Evolutionary conservation across 2,888 invertebrate species (phyloP).

Genomic region (Tachina grossa): DNA sequence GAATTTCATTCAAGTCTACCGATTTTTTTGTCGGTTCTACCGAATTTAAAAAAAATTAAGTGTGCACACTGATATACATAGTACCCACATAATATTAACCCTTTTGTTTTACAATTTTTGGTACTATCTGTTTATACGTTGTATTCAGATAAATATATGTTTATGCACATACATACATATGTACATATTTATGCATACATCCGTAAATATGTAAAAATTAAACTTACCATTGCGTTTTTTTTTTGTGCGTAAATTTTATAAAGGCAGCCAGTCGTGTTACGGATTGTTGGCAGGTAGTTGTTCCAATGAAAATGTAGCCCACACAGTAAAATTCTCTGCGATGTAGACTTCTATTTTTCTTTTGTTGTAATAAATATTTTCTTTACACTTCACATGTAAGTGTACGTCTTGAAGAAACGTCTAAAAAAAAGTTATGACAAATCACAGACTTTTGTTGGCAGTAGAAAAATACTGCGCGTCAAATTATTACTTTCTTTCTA

Average conservation of each 20-base stretch:
- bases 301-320: background rate
- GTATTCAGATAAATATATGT: background rate
- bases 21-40: no score
- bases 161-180: background rate
- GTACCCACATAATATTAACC: no score
- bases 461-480: constrained; percentile 15
- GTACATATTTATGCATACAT: background rate
- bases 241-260: constrained; percentile 23
- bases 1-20: no score
- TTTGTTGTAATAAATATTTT: background rate
- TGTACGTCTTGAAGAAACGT: background rate
- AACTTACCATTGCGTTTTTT: constrained; percentile 48
- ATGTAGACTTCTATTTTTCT: background rate
- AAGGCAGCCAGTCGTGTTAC: background rate
- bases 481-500: background rate
- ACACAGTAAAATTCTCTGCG: no score
- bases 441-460: constrained; percentile 17
- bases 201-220: background rate
- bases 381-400: background rate
- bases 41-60: no score
- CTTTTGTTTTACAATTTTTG: no score
- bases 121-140: background rate
- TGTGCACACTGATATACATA: no score
- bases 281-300: constrained; percentile 46
- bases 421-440: constrained; percentile 14